Evolutionary conservation across 2,888 invertebrate species (phyloP).

Genomic region (Ecliptopera silaceata): DNA sequence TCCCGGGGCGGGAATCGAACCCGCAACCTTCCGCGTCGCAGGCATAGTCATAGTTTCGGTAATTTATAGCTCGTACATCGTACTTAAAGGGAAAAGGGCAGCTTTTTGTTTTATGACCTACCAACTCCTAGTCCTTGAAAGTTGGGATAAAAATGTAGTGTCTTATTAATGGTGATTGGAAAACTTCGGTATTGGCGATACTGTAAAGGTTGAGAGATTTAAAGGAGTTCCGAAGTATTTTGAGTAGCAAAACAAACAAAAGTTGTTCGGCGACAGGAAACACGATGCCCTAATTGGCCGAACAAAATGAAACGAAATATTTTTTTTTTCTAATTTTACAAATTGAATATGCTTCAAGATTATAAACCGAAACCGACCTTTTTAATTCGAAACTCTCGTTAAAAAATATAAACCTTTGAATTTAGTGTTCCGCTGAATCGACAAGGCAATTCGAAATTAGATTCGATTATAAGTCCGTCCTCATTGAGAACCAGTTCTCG

Average conservation of each 20-base stretch:
- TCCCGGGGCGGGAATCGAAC: no score
- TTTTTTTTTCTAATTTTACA: slow-evolving; percentile 17
- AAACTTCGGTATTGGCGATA: slow-evolving; percentile 42
- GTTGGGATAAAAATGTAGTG: slow-evolving; percentile 33
- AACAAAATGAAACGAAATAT: slow-evolving; percentile 6
- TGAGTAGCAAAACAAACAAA: slow-evolving; percentile 32
- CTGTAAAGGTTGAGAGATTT: slow-evolving; percentile 33
- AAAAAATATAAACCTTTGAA: slow-evolving; percentile 13
- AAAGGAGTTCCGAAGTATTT: slow-evolving; percentile 34
- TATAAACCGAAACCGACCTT: slow-evolving; percentile 6
- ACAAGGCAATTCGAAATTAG: slow-evolving; percentile 11
- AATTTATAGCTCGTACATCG: slow-evolving; percentile 50
- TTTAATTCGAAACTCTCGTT: slow-evolving; percentile 6
- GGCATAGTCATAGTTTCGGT: slow-evolving; percentile 51
- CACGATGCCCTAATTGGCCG: slow-evolving; percentile 19
- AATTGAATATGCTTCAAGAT: slow-evolving; percentile 19
- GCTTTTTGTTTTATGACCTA: slow-evolving; percentile 50
- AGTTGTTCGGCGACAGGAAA: slow-evolving; percentile 12
- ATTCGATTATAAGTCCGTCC: slow-evolving; percentile 8
- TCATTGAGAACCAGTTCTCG: slow-evolving; percentile 11
- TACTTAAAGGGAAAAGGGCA: slow-evolving; percentile 45
- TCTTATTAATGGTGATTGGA: slow-evolving; percentile 47
- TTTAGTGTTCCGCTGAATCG: slow-evolving; percentile 7
- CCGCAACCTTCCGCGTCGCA: no score
- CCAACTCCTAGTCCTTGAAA: slow-evolving; percentile 27